A percentile compares a stretch with the other conserved stretches of the same genome.
These are phyloP conservation scores for Gallinago stenura DNA, from an alignment of 2,797 vertebrate genomes.

Conservation along the genomic window DNA sequence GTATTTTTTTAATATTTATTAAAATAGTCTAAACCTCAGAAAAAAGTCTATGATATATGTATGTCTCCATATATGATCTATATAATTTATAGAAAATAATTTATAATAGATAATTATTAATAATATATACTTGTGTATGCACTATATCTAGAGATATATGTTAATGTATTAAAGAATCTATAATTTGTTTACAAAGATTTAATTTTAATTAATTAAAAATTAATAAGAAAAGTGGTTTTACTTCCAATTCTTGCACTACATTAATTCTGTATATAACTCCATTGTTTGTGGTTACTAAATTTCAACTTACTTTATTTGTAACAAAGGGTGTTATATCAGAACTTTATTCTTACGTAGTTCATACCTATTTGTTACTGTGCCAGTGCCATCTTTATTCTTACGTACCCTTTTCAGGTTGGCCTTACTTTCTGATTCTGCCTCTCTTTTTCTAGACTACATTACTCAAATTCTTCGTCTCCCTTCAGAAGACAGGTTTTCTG, in stretches of 20 bases:
- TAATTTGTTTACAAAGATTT: neutral
- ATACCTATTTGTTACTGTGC: neutral
- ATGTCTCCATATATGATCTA: neutral
- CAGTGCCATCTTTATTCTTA: neutral
- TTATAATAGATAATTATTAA: neutral
- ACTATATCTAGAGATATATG: too few relatives aligned
- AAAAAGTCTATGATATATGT: neutral
- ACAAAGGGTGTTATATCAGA: neutral
- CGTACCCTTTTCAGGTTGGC: fast-evolving
- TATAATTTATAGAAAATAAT: neutral
- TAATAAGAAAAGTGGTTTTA: constrained; percentile 44
- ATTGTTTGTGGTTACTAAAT: neutral
- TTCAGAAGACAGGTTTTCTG: neutral
- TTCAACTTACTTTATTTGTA: neutral
- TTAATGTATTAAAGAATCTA: neutral
- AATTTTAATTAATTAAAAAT: neutral
- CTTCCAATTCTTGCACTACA: neutral
- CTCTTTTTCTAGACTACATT: neutral
- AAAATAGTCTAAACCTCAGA: constrained; percentile 24
- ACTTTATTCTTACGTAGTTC: neutral
- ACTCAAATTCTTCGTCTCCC: neutral
- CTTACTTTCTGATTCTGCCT: neutral
- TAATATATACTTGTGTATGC: neutral
- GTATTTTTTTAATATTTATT: constrained; percentile 66
- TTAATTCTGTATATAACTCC: neutral